phyloP scores from a whole-genome alignment of 2,113 vertebrate species.

The Gopherus flavomarginatus region DNA sequence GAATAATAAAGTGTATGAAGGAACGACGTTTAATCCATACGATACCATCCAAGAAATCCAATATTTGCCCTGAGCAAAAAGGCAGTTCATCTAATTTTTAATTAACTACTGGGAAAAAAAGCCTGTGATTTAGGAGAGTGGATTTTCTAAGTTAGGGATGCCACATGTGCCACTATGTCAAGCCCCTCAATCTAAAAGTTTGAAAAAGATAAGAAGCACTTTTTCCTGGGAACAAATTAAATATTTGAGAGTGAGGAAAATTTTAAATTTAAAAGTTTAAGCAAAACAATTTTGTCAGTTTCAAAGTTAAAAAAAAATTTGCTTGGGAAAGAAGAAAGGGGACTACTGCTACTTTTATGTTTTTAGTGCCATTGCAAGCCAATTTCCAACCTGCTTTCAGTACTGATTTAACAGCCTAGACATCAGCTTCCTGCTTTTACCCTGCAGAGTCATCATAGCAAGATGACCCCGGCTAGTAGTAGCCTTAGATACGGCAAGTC shows the following conservation, averaged over 20 bases:
- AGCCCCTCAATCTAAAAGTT: neutral
- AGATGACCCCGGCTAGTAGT: neutral
- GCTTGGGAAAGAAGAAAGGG: neutral
- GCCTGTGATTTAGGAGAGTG: neutral
- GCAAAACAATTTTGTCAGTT: neutral
- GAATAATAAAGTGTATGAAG: neutral
- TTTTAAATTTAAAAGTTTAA: neutral
- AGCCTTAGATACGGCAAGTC: neutral
- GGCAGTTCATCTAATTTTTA: constrained; percentile 30
- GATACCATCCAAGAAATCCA: neutral
- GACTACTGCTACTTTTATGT: neutral
- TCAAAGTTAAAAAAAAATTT: neutral
- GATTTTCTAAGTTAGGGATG: constrained; percentile 26
- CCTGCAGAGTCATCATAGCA: neutral
- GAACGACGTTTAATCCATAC: neutral
- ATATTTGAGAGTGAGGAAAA: neutral
- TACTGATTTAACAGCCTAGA: neutral
- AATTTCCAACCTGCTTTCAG: neutral
- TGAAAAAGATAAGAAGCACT: neutral
- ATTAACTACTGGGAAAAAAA: neutral
- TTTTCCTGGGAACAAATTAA: neutral
- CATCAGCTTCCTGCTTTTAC: neutral
- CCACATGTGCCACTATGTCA: neutral
- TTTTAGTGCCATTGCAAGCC: neutral
- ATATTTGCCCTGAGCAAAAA: constrained; percentile 46